Evolutionary conservation across 2,113 vertebrate genomes (phyloP).

Genomic region (Cyrtonyx montezumae): DNA sequence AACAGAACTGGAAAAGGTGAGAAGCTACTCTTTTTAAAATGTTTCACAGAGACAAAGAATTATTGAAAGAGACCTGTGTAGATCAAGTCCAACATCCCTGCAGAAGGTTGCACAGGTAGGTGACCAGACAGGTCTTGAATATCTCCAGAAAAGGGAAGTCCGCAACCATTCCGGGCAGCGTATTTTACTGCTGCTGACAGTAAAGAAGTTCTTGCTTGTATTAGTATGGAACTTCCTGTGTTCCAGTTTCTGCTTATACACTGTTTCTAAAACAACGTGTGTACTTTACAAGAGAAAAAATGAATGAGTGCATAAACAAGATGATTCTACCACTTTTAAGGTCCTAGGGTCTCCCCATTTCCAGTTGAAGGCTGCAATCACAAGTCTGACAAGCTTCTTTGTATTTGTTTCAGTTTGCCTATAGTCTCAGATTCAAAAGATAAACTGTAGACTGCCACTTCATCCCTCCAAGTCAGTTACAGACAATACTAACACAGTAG

Average conservation of each 20-base stretch:
- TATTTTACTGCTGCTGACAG: too few species aligned
- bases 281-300: not conserved
- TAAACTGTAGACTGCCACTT: not conserved
- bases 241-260: too few species aligned
- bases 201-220: too few species aligned
- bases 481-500: not conserved
- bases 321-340: not conserved
- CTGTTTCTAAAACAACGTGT: not conserved
- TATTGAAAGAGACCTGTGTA: too few species aligned
- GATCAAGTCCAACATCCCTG: too few species aligned
- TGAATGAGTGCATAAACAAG: not conserved
- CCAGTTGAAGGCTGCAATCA: not conserved
- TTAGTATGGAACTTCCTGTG: too few species aligned
- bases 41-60: not conserved
- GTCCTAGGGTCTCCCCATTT: not conserved
- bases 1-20: not conserved
- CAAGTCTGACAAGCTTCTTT: not conserved
- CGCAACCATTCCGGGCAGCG: too few species aligned
- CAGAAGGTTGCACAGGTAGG: too few species aligned
- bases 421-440: not conserved
- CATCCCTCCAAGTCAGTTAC: not conserved
- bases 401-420: not conserved
- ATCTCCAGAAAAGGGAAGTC: too few species aligned
- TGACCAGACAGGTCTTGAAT: too few species aligned
- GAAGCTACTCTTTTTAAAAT: not conserved